Base-by-base conservation (phyloP, 2,888 invertebrate genomes). In the Schizaphis graminum region DNA sequence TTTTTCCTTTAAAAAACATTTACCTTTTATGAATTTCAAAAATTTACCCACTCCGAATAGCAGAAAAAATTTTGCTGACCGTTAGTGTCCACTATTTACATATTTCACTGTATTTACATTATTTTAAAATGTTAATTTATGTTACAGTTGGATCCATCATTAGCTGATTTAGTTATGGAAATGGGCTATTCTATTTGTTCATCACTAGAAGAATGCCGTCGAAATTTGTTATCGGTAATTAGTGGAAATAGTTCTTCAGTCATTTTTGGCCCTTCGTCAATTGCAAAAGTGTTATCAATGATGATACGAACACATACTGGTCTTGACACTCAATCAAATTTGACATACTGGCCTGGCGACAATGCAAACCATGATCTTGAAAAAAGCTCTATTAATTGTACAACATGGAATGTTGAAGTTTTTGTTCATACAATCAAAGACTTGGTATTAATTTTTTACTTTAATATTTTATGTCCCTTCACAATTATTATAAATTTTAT, bases 341-440 rank as follows among this genome's bases (percentile, higher is more conserved):
- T 94, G 7, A 93, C 95, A 8, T 94, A 91, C 28, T 95, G 95
- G 95, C 91, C 94, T 61, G 92, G 92, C 35, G 94, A 94, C 13
- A 94, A 95, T 57, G 7, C 91, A 35, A 94, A 93, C 26, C 92
- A 93, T 47, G 95, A 94, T 94, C n/a, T 44, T n/a, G 95, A 95
- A 0, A 95, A 95, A 94, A 90, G 67, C 35, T 49, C 89, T 47
- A 88, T 47, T 84, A 35, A 96, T 44, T 61, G 95, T 89, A 97
- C 96, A 96, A 97, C 98, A 8, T 99, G 99, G 99, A 99, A 99
- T 96, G 97, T 98, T 26, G 99, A 99, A 95, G 97, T 98, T 93
- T 99, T 99, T 96, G 98, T 99, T 85, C 98, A 98, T 96, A 97
- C 98, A n/a, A 96, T 99, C 53, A 98, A 98, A 96, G 99, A 99